These are phyloP conservation scores for Falco peregrinus DNA, from an alignment of 2,797 vertebrate genomes.

Conservation along the genomic window DNA sequence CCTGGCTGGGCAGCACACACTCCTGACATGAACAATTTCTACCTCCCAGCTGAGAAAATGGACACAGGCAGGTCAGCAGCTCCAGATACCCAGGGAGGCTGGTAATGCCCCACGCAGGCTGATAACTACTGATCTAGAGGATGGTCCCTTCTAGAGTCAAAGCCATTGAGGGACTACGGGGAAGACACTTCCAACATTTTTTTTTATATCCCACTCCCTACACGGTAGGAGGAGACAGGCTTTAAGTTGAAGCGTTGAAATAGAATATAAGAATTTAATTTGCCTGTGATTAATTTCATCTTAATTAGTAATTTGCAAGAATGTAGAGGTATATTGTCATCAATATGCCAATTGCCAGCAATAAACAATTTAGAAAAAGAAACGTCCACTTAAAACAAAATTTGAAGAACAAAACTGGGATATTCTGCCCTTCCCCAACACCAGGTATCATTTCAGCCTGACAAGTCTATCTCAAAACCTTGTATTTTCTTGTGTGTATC, in stretches of 20 bases:
- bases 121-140: not conserved
- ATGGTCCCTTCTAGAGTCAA: not conserved
- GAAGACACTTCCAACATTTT: not conserved
- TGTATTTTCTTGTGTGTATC: not conserved
- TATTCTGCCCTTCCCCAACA: not conserved
- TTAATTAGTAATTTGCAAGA: not conserved
- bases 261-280: not conserved
- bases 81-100: not conserved
- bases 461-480: not conserved
- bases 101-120: not conserved
- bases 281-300: not conserved
- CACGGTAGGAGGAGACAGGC: not conserved
- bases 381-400: fast-evolving
- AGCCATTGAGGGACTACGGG: not conserved
- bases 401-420: fast-evolving
- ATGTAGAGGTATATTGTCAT: not conserved
- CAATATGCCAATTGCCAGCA: not conserved
- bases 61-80: not conserved
- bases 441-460: not conserved
- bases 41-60: not conserved
- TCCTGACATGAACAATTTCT: not conserved
- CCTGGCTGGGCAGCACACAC: not conserved
- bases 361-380: not conserved
- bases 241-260: not conserved
- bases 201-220: not conserved